These are phyloP conservation scores for Perca fluviatilis DNA, from an alignment of 2,113 vertebrate genomes.

Conservation along the genomic window DNA sequence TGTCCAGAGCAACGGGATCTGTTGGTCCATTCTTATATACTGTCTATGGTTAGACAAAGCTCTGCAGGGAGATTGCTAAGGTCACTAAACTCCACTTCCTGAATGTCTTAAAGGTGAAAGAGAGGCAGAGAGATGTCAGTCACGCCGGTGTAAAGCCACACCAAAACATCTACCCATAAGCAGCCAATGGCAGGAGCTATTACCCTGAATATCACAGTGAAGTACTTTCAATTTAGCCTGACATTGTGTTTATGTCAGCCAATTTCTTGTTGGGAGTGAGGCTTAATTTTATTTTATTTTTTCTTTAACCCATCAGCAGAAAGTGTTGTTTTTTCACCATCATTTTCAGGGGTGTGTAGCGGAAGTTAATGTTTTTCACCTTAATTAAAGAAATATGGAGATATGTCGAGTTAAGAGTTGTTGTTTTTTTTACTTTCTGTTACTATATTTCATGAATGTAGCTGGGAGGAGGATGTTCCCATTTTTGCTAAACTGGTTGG, in stretches of 20 bases:
- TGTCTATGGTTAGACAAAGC: no score
- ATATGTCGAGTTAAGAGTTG: not conserved
- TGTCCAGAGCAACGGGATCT: no score
- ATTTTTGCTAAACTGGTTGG: not conserved
- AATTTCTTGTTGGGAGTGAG: no score
- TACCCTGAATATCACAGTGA: no score
- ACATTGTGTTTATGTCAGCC: no score
- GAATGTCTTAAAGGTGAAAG: not conserved
- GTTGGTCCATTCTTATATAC: no score
- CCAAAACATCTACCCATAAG: not conserved
- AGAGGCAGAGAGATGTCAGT: not conserved
- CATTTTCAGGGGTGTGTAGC: no score
- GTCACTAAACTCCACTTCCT: not conserved
- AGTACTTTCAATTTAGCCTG: no score
- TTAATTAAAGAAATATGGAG: not conserved
- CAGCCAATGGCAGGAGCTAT: no score
- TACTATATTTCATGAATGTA: not conserved
- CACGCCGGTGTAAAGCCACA: not conserved
- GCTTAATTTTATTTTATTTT: not conserved
- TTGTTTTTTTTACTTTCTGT: not conserved
- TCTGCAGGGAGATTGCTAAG: not conserved
- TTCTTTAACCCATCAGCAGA: not conserved
- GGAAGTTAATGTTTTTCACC: not conserved
- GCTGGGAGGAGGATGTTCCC: not conserved
- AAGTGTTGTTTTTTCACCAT: not conserved